Evolutionary conservation across 2,797 vertebrate genomes (phyloP), one percentile per base, ranked within the genome.

Genomic region (Cossypha niveicapilla): DNA sequence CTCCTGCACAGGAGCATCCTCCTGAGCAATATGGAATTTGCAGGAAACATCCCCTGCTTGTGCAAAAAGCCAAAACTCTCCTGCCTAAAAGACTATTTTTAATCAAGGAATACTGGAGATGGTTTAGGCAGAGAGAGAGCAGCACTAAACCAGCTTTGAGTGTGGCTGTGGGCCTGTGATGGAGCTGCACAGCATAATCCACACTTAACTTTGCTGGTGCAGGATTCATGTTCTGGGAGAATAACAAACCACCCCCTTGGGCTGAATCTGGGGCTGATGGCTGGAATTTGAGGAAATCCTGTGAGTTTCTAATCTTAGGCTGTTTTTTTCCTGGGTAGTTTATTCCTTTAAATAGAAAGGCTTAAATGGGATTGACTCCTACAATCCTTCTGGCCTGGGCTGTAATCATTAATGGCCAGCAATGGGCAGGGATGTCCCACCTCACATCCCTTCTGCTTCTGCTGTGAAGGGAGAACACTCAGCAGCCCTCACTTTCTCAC

Each of bases 271-370:
- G 71, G 61, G 62, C 63, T 70, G 71, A 62, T 79, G 67, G 60
- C 75, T 95, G 81, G 61, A 94, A 80, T 89, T 63, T 60, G 81
- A 94, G 87, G 92, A 94, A 96, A 96, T 94, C 94, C 94, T 94
- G 53, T 23, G 72, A 71, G 72, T 91, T 94, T 88, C 91, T 96
- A 83, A 93, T 96, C 94, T 95, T 81, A 84, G 90, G 76, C 91
- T 84, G 89, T 57, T 91, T 94, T 94, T 96, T 75, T 72, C 91
- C 91, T 86, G 90, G 90, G 86, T 47, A 76, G 85, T 95, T 93
- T 34, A 91, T 88, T 90, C 56, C 95, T 91, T 92, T 94, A 95
- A 96, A 96, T 95, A 96, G 96, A 96, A 94, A 86, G 70, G 82
- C 88, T 96, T 96, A 95, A 66, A 56, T 11, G 34, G 90, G 96